Evolutionary conservation across 2,113 vertebrate genomes (phyloP).

Genomic region (Erythrolamprus reginae): DNA sequence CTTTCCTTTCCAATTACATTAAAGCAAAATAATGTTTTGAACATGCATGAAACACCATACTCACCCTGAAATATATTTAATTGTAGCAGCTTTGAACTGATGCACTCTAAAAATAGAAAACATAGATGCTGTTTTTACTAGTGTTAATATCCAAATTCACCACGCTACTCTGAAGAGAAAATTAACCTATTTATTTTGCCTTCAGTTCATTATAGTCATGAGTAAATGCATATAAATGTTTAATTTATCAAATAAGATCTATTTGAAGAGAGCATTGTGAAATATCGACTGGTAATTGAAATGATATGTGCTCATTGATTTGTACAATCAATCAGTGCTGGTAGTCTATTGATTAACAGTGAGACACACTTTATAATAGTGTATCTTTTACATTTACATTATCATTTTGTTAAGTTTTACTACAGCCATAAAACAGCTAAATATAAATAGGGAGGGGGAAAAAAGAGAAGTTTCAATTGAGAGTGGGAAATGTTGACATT

Average conservation of each 20-base stretch:
- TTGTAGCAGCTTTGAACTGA: background rate
- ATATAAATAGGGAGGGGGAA: background rate
- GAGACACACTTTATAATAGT: background rate
- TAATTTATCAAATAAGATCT: constrained; percentile 46
- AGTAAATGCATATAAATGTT: constrained; percentile 28
- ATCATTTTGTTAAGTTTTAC: constrained; percentile 44
- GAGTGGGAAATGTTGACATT: background rate
- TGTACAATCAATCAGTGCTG: constrained; percentile 19
- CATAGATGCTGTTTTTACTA: background rate
- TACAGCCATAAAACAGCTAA: constrained; percentile 16
- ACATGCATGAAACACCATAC: background rate
- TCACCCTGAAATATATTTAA: background rate
- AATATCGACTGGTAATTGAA: constrained; percentile 46
- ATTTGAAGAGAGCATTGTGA: constrained; percentile 9
- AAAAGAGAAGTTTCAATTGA: background rate
- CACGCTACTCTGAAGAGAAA: background rate
- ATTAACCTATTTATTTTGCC: constrained; percentile 21
- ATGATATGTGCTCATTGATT: constrained; percentile 44
- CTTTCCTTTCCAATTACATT: background rate
- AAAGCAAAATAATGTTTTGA: background rate
- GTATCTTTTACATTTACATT: constrained; percentile 29
- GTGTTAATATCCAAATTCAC: background rate
- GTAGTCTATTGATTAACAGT: constrained; percentile 14
- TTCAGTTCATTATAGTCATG: background rate
- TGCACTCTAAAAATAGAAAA: background rate